These are phyloP conservation scores for Cryptoblepharus egeriae DNA, from an alignment of 2,797 vertebrate genomes.

Conservation along the genomic window DNA sequence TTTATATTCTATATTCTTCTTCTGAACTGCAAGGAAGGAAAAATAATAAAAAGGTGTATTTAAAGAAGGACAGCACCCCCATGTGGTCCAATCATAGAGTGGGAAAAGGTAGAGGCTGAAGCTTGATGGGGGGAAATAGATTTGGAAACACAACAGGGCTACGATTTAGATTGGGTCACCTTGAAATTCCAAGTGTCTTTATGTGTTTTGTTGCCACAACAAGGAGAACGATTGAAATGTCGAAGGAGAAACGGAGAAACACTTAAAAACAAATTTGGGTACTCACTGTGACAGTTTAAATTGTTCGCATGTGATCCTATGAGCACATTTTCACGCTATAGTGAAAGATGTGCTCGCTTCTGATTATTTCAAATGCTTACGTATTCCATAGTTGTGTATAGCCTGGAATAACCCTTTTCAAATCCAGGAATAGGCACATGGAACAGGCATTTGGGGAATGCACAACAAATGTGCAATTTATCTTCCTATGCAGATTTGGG, in stretches of 20 bases:
- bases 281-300: too few species aligned
- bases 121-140: too few species aligned
- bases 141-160: not conserved
- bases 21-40: slow-evolving; percentile 34
- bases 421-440: not conserved
- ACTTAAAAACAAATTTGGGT: not conserved
- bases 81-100: slow-evolving; percentile 66
- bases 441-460: not conserved
- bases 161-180: not conserved
- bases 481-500: too few species aligned
- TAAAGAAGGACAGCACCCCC: slow-evolving; percentile 73
- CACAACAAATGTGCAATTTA: not conserved
- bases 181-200: not conserved
- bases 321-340: not conserved
- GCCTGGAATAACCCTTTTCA: not conserved
- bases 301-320: too few species aligned
- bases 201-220: not conserved
- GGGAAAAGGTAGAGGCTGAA: not conserved
- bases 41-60: slow-evolving; percentile 31
- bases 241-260: not conserved
- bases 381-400: not conserved
- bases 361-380: not conserved
- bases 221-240: not conserved
- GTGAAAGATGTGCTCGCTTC: too few species aligned
- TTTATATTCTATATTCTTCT: slow-evolving; percentile 60